A percentile compares a stretch with the other conserved stretches of the same genome.
These are phyloP conservation scores for Neostethus bicornis DNA, from an alignment of 2,797 vertebrate species.

Conservation along the genomic window DNA sequence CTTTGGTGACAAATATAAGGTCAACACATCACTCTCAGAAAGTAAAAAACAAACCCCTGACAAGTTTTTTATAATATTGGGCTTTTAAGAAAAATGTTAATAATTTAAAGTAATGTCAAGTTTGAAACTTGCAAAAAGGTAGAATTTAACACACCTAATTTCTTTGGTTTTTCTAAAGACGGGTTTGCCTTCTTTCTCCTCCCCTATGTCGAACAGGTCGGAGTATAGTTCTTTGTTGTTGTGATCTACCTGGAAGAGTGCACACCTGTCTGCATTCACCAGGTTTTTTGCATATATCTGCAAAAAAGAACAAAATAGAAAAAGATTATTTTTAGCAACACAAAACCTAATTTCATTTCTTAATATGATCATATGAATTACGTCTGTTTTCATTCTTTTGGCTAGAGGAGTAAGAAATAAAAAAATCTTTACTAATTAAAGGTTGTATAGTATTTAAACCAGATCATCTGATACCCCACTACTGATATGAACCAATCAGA, in stretches of 20 bases:
- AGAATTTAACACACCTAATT: constrained; percentile 85
- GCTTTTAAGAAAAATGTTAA: too few relatives aligned
- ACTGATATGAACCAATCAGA: constrained; percentile 47
- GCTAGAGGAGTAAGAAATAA: constrained; percentile 23
- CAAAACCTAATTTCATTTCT: not conserved
- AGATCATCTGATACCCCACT: constrained; percentile 46
- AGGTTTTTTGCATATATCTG: constrained; percentile 99
- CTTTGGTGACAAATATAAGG: too few relatives aligned
- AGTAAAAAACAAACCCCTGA: too few relatives aligned
- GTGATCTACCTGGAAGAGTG: constrained; percentile 99
- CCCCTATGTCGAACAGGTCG: constrained; percentile 98
- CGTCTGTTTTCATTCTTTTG: constrained; percentile 12
- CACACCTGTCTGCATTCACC: constrained; percentile 98
- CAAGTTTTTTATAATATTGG: too few relatives aligned
- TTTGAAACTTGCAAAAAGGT: not conserved
- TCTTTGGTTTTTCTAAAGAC: constrained; percentile 99
- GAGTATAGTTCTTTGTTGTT: constrained; percentile 98
- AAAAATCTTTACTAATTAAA: constrained; percentile 25
- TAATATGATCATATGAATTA: constrained; percentile 1
- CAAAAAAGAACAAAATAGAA: constrained; percentile 65
- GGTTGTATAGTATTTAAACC: constrained; percentile 37
- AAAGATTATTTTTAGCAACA: constrained; percentile 26
- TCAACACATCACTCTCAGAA: too few relatives aligned
- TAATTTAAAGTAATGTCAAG: too few relatives aligned
- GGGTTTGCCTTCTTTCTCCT: constrained; percentile 96